Base-by-base conservation (phyloP, 2,113 vertebrate genomes). In the Thalassoma bifasciatum region DNA sequence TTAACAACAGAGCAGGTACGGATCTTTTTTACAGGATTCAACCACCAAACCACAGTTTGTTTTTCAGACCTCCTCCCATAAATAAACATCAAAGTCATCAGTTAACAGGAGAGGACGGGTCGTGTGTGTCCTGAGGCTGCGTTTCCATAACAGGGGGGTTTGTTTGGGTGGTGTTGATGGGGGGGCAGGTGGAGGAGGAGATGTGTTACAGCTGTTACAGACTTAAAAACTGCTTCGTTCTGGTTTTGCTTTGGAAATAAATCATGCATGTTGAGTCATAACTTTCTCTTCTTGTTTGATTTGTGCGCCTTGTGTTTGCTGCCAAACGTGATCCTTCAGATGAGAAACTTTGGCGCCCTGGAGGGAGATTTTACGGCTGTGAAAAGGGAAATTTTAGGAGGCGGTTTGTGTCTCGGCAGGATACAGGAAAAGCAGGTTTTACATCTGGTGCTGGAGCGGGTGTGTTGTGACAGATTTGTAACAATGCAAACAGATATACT, bases 401-500 rank as follows among this genome's bases (percentile, higher is more conserved):
- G 51, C 23, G 53, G n/a, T 21, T 34, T 36, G 30, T 26, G 3
- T 19, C 53, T 47, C 52, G 24, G 23, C 12, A 0, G 49, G 52
- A 49, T 49, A n/a, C 57, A 80, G 60, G 69, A 60, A 61, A 26
- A 34, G n/a, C 46, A 22, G 69, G 42, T 66, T 83, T 36, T 30
- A 30, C 36, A 4, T 60, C 16, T 80, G 69, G 22, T 65, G 34
- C 21, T n/a, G 0, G 22, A 26, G 52, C 24, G 38, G 0, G 5
- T 5, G 40, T 77, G 59, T 67, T 75, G 30, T 76, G 73, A 76
- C 77, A 81, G 67, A 65, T 54, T 53, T 52, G 16, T 26, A 58
- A 11, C 66, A 59, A 21, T 65, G 72, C 75, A 80, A 82, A 85
- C 58, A 77, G 68, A 84, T 26, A n/a, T 30, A 24, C 78, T 57